phyloP scores from a whole-genome alignment of 2,797 vertebrate species.

The Rhinogobio ventralis region DNA sequence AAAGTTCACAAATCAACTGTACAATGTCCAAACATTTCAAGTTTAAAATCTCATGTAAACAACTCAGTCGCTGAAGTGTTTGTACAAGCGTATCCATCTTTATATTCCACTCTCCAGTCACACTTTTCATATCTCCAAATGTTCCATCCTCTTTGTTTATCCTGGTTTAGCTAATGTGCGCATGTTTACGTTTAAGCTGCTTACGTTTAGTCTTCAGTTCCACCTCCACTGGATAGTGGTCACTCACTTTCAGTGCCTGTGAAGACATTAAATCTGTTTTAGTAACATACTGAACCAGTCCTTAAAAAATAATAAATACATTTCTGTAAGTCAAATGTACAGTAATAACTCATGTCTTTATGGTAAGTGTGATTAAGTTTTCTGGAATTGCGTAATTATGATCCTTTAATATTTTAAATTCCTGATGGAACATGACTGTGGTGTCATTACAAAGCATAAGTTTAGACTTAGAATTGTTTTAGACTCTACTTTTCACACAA shows the following conservation, averaged over 20 bases:
- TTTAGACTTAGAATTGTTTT: too few relatives aligned
- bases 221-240: slow-evolving; percentile 80
- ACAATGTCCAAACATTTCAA: neutral
- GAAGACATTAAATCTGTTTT: slow-evolving; percentile 19
- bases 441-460: neutral
- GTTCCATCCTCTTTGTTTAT: neutral
- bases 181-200: neutral
- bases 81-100: neutral
- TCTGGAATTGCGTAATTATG: neutral
- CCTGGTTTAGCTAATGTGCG: slow-evolving; percentile 5
- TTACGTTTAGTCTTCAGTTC: slow-evolving; percentile 60
- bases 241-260: slow-evolving; percentile 75
- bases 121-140: neutral
- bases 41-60: neutral
- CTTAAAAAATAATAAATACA: neutral
- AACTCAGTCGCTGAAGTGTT: too few relatives aligned
- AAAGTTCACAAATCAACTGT: neutral
- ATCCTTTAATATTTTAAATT: neutral
- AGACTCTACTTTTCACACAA: neutral
- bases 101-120: neutral
- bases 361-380: neutral
- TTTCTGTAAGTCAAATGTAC: neutral
- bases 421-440: neutral
- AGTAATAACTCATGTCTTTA: neutral
- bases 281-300: neutral